Base-by-base conservation (phyloP, 2,888 invertebrate genomes). In the Lysandra bellargus region DNA sequence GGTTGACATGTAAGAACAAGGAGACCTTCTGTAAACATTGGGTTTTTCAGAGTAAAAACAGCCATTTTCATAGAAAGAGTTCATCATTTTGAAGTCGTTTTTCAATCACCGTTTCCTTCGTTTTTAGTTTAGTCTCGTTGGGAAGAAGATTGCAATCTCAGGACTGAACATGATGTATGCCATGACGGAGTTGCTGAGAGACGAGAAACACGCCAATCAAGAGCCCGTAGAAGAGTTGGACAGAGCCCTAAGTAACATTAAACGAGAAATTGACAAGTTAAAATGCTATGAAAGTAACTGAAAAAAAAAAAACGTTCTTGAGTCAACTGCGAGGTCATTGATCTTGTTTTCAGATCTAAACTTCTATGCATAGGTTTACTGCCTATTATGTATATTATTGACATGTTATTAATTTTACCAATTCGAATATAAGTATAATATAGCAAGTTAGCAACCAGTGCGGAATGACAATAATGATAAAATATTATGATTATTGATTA, bases 401-500 rank as follows among this genome's bases (percentile, higher is more conserved):
- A 9, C 9, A 49, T 12, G 49, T 49, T 44, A 9, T 44, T 44
- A 7, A 44, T 44, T 44, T 44, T 7, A 44, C 44, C 44, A 44
- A 44, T 1, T 44, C 44, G 44, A 44, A 44, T 44, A 44, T 64
- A 7, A 6, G 7, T 23, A 23, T 23, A 60, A 30, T 64, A 64
- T 64, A 64, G 23, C 5, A 7, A 37, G 37, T 23, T 64, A 64
- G 12, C 30, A 64, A 30, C 64, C 64, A 64, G 61, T 61, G 61
- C 23, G n/a, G 3, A 30, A 64, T 30, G 17, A 60, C 12, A 69
- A 69, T 69, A 37, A 33, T 69, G 33, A 69, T 69, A 69, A 69
- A 69, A 69, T 69, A 64, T 37, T 69, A 64, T 64, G 33, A 69
- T 69, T 40, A 69, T 69, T 44, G 6, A 40, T 7, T 69, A 64